These are phyloP conservation scores for Teinopalpus imperialis DNA, from an alignment of 2,888 invertebrate species.

Conservation along the genomic window DNA sequence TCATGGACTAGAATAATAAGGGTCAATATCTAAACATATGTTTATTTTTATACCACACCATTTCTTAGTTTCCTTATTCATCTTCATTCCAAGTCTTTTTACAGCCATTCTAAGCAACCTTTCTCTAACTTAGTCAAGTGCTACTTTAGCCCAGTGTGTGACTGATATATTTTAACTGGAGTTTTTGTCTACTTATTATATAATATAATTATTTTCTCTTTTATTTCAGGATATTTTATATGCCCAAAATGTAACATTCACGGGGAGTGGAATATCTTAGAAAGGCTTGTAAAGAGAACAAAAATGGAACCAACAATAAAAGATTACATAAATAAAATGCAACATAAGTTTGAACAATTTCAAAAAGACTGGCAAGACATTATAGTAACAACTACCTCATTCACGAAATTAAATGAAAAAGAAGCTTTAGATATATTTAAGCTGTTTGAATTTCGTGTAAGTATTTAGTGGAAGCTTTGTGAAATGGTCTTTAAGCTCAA, in stretches of 20 bases:
- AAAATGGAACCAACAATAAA: constrained; percentile 56
- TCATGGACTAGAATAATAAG: too few relatives aligned
- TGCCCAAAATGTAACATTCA: constrained; percentile 86
- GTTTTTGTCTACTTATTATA: too few relatives aligned
- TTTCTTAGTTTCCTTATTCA: too few relatives aligned
- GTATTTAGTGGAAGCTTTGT: constrained; percentile 39
- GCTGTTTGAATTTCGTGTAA: constrained; percentile 83
- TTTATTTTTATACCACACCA: too few relatives aligned
- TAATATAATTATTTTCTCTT: too few relatives aligned
- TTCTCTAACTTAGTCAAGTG: too few relatives aligned
- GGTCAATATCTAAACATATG: too few relatives aligned
- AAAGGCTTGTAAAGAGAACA: constrained; percentile 73
- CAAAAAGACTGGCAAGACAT: constrained; percentile 71
- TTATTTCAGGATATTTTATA: constrained; percentile 85
- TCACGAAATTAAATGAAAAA: constrained; percentile 68
- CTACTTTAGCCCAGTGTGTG: too few relatives aligned
- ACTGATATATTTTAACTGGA: too few relatives aligned
- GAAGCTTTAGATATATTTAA: constrained; percentile 69
- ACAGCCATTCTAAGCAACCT: too few relatives aligned
- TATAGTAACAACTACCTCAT: constrained; percentile 56
- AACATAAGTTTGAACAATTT: constrained; percentile 57
- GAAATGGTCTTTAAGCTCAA: too few relatives aligned
- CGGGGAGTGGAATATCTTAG: constrained; percentile 84
- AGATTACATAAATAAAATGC: constrained; percentile 58
- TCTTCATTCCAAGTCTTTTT: too few relatives aligned